phyloP scores from a whole-genome alignment of 2,113 vertebrate genomes.

The Sylvietta virens region DNA sequence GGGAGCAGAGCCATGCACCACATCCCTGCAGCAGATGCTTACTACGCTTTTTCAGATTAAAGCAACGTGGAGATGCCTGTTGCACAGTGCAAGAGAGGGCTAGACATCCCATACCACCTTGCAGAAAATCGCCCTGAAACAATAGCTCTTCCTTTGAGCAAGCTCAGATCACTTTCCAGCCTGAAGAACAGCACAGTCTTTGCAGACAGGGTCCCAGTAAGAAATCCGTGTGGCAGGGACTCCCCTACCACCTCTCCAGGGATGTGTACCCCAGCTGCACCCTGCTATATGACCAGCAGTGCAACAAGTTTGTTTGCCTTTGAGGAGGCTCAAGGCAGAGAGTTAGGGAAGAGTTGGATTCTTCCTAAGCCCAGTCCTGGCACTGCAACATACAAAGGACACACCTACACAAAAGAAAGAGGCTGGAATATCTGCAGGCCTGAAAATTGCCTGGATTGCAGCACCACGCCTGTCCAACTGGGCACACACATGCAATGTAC shows the following conservation, averaged over 20 bases:
- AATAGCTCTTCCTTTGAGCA: not conserved
- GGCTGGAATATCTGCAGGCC: not conserved
- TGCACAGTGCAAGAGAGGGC: not conserved
- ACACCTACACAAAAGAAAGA: not conserved
- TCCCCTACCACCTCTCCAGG: not conserved
- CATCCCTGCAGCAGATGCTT: not conserved
- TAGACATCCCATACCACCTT: not conserved
- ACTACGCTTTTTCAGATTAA: not conserved
- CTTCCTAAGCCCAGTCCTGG: not conserved
- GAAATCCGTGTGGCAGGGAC: not conserved
- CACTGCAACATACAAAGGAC: not conserved
- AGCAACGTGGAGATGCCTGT: not conserved
- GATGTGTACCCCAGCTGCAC: accelerated
- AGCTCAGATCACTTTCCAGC: not conserved
- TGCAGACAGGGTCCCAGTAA: not conserved
- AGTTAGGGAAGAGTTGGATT: not conserved
- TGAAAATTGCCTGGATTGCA: not conserved
- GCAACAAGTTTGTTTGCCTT: not conserved
- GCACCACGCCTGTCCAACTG: not conserved
- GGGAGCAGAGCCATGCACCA: not conserved
- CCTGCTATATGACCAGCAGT: accelerated
- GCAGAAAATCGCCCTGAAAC: not conserved
- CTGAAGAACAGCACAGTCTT: not conserved
- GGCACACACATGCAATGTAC: accelerated
- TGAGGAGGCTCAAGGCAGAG: not conserved